Conservation (phyloP, 2,888 invertebrate genomes). For the Pecten maximus region DNA sequence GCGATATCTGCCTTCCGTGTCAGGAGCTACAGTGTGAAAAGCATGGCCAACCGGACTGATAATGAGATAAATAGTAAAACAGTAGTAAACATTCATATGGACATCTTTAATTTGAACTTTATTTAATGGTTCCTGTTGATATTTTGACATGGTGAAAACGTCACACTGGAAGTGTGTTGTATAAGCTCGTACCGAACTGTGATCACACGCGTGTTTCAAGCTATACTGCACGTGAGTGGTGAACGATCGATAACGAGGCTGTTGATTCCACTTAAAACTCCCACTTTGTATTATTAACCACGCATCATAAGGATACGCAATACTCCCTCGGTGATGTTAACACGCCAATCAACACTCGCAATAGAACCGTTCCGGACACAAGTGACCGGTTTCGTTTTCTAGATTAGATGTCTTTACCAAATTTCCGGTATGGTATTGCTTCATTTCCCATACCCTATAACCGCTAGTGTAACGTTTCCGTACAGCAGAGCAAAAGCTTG, state of each 20-base stretch:
- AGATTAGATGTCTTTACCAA: not conserved
- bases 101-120: not conserved
- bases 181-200: not conserved
- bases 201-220: not conserved
- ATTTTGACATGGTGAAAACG: not conserved
- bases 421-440: not conserved
- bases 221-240: not conserved
- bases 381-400: not conserved
- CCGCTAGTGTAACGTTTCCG: not conserved
- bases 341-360: not conserved
- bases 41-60: not conserved
- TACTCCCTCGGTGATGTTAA: not conserved
- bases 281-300: constrained; percentile 35
- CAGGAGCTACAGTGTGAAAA: not conserved
- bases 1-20: not conserved
- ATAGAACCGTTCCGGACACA: not conserved
- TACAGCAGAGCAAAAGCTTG: not conserved
- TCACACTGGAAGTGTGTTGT: not conserved
- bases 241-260: not conserved
- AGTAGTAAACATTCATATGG: not conserved
- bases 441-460: not conserved
- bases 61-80: not conserved
- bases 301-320: constrained; percentile 11
- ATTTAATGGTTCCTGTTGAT: not conserved
- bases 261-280: constrained; percentile 22